Percentiles rank a stretch among this genome's conserved stretches.
These are phyloP conservation scores for Erebia palarica DNA, from an alignment of 2,888 invertebrate species.

Conservation along the genomic window DNA sequence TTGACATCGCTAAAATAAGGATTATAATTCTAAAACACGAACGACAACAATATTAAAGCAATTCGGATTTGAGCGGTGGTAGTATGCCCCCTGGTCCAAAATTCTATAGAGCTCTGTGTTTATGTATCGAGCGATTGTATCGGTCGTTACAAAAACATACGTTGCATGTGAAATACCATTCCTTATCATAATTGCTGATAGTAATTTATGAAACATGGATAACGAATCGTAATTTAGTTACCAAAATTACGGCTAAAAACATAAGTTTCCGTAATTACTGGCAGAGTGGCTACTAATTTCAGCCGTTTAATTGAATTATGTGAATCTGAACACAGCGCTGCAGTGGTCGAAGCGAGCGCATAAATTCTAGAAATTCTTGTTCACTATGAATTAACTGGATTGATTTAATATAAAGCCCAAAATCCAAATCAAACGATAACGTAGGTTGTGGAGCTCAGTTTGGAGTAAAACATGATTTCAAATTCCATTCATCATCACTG, in stretches of 20 bases:
- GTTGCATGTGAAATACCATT: background rate
- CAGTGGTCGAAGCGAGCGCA: slow-evolving; percentile 34
- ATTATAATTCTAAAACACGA: no score
- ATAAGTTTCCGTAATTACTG: slow-evolving; percentile 31
- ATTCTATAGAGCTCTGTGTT: no score
- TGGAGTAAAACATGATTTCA: slow-evolving; percentile 13
- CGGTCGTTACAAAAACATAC: background rate
- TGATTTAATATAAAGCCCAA: slow-evolving; percentile 16
- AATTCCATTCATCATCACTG: no score
- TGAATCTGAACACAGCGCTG: slow-evolving; percentile 37
- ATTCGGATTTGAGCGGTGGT: no score
- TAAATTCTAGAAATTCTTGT: slow-evolving; percentile 39
- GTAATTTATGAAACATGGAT: slow-evolving; percentile 3
- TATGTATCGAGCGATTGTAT: background rate
- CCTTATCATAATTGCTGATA: background rate
- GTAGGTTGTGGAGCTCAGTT: background rate
- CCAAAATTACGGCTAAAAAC: slow-evolving; percentile 23
- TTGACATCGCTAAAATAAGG: no score
- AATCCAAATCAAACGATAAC: slow-evolving; percentile 10
- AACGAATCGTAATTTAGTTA: slow-evolving; percentile 10
- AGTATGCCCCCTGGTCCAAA: no score
- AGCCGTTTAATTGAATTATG: slow-evolving; percentile 42
- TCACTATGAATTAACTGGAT: slow-evolving; percentile 21
- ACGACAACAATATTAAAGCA: no score
- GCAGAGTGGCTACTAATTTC: slow-evolving; percentile 35